A percentile compares a stretch with the other conserved stretches of the same genome.
phyloP scores from a whole-genome alignment of 2,888 invertebrate species.

The Parnassius apollo region DNA sequence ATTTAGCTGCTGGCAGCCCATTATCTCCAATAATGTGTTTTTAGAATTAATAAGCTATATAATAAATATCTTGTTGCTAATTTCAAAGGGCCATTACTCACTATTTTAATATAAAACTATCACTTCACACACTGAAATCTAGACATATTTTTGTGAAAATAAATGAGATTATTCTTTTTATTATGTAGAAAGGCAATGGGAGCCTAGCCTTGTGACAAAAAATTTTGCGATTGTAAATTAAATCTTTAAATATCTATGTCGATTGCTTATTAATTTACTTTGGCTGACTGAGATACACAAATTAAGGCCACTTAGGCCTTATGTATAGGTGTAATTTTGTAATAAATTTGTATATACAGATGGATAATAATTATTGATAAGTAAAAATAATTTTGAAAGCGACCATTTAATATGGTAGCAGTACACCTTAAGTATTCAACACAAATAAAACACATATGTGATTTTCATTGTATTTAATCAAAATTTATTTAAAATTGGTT shows the following conservation, averaged over 20 bases:
- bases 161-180: constrained; percentile 5
- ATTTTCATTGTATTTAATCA: constrained; percentile 37
- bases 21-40: too few species aligned
- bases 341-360: constrained; percentile 71
- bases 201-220: constrained; percentile 30
- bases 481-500: constrained; percentile 44
- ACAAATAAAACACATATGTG: constrained; percentile 37
- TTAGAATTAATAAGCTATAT: constrained; percentile 1
- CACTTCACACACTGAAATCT: too few species aligned
- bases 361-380: constrained; percentile 49
- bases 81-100: too few species aligned
- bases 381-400: constrained; percentile 37
- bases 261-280: constrained; percentile 35
- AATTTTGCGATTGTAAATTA: constrained; percentile 29
- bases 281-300: constrained; percentile 35
- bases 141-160: constrained; percentile 1
- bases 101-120: too few species aligned
- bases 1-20: too few species aligned
- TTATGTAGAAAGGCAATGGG: constrained; percentile 26
- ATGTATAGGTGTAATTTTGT: constrained; percentile 55
- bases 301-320: constrained; percentile 28
- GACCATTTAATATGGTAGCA: constrained; percentile 46
- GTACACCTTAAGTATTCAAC: constrained; percentile 36
- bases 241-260: constrained; percentile 30
- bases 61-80: neutral